phyloP scores from a whole-genome alignment of 2,113 vertebrate species.

The Microcebus jonahi region DNA sequence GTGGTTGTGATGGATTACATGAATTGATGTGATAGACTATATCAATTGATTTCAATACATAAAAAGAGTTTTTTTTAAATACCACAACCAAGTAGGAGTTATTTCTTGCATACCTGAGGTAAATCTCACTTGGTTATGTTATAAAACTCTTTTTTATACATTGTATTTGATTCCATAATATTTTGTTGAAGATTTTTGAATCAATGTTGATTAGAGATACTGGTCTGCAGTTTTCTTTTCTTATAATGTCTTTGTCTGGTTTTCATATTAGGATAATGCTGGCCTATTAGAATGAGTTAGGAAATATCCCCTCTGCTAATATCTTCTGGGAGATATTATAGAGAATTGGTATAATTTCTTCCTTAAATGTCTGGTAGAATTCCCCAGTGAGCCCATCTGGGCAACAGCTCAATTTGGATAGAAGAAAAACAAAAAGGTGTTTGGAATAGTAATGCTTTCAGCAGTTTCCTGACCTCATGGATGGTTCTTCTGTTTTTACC shows the following conservation, averaged over 20 bases:
- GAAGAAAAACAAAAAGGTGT: background rate
- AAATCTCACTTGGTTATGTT: background rate
- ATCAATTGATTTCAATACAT: background rate
- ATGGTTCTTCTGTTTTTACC: background rate
- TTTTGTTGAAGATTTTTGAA: background rate
- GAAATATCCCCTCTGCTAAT: slow-evolving; percentile 20
- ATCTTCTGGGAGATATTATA: background rate
- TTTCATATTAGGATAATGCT: slow-evolving; percentile 5
- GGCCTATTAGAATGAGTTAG: background rate
- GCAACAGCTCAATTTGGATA: background rate
- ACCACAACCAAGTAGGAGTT: background rate
- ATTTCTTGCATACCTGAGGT: background rate
- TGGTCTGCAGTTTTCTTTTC: background rate
- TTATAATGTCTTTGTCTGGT: background rate
- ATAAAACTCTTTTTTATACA: background rate
- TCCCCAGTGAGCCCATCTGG: background rate
- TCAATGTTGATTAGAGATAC: background rate
- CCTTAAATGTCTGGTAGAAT: background rate
- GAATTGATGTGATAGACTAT: background rate
- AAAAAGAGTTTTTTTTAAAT: background rate
- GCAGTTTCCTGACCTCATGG: background rate
- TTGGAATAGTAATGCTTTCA: background rate
- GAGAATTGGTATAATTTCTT: background rate
- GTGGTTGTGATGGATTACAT: background rate
- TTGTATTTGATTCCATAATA: background rate